Evolutionary conservation across 1,140 invertebrate species (phyloP).

Genomic region (Octopus sinensis): DNA sequence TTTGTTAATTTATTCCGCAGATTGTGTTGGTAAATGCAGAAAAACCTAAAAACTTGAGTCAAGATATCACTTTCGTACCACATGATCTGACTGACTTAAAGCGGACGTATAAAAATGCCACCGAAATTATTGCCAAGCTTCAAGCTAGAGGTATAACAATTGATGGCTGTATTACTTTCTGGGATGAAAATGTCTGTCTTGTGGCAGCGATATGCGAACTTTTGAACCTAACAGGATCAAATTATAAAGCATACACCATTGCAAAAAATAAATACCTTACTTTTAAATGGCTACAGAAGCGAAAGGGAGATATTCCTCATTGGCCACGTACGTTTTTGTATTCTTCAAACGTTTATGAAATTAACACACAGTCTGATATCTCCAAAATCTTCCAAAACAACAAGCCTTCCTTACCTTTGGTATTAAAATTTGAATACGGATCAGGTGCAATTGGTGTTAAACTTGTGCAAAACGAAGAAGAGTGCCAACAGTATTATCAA

Average conservation of each 20-base stretch:
- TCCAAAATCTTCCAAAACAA: constrained; percentile 1
- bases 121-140: constrained; percentile 29
- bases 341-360: constrained; percentile 16
- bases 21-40: constrained; percentile 34
- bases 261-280: constrained; percentile 38
- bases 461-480: constrained; percentile 26
- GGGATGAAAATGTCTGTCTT: constrained; percentile 36
- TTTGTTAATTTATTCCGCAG: constrained; percentile 21
- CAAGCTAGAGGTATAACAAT: constrained; percentile 6
- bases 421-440: constrained; percentile 38
- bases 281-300: constrained; percentile 19
- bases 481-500: constrained; percentile 24
- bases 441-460: constrained; percentile 37
- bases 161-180: constrained; percentile 37
- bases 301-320: constrained; percentile 30
- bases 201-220: constrained; percentile 26
- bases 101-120: constrained; percentile 23
- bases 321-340: constrained; percentile 31
- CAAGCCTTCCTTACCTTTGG: constrained; percentile 24
- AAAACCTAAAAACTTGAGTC: constrained; percentile 9
- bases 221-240: constrained; percentile 19
- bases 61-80: constrained; percentile 22
- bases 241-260: constrained; percentile 22
- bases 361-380: constrained; percentile 22
- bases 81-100: constrained; percentile 26